phyloP scores from a whole-genome alignment of 2,113 vertebrate genomes.

The Arvicanthis niloticus region DNA sequence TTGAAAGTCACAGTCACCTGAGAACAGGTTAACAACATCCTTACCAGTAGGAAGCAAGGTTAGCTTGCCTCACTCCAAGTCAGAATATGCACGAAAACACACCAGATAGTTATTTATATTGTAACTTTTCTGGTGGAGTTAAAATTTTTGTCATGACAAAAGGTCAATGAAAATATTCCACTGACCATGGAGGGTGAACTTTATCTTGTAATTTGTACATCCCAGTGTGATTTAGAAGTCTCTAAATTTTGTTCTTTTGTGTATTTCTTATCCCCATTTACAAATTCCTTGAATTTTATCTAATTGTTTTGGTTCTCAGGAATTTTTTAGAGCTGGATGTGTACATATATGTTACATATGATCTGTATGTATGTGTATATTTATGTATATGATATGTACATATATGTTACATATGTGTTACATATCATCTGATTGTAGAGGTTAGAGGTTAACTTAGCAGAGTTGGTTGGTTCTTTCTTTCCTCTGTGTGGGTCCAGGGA shows the following conservation, averaged over 20 bases:
- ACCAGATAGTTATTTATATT: conserved; percentile 50
- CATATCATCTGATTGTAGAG: background rate
- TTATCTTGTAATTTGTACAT: conserved; percentile 54
- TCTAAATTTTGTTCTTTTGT: conserved; percentile 46
- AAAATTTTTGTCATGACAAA: conserved; percentile 53
- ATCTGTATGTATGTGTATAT: too few relatives aligned
- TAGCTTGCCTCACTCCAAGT: background rate
- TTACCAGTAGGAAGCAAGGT: conserved; percentile 43
- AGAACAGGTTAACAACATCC: background rate
- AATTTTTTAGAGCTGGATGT: background rate
- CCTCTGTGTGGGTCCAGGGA: too few relatives aligned
- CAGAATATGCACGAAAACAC: conserved; percentile 30
- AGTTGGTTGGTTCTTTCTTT: background rate
- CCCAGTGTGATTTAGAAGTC: background rate
- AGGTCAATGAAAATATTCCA: conserved; percentile 55
- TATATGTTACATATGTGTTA: background rate
- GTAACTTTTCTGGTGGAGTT: background rate
- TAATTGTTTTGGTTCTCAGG: background rate
- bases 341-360: background rate
- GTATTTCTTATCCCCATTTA: background rate
- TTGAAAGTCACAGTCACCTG: background rate
- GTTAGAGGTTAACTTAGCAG: background rate
- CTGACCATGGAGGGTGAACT: background rate
- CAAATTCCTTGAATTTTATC: background rate
- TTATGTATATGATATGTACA: background rate